A percentile compares a stretch with the other conserved stretches of the same genome.
phyloP scores from a whole-genome alignment of 2,888 invertebrate species.

The Scaptomyza flava region DNA sequence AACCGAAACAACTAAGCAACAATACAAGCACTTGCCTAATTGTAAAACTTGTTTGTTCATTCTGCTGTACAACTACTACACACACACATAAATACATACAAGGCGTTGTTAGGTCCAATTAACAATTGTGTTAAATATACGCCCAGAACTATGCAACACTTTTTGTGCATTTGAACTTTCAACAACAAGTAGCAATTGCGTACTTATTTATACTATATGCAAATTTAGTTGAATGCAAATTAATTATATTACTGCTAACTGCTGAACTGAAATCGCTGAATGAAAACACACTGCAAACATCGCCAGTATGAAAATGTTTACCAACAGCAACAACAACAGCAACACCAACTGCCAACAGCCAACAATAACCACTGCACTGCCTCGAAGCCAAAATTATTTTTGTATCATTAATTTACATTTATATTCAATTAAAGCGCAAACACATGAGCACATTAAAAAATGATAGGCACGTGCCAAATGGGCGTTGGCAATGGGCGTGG shows the following conservation, averaged over 20 bases:
- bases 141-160: constrained; percentile 40
- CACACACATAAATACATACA: not conserved
- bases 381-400: constrained; percentile 77
- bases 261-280: constrained; percentile 58
- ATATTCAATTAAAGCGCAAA: constrained; percentile 78
- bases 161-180: constrained; percentile 34
- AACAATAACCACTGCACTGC: too few species aligned
- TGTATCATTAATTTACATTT: constrained; percentile 80
- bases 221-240: constrained; percentile 80
- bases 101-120: constrained; percentile 40
- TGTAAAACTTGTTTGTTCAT: constrained; percentile 44
- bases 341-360: constrained; percentile 21
- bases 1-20: constrained; percentile 37
- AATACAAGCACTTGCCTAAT: constrained; percentile 26
- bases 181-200: constrained; percentile 33
- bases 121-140: constrained; percentile 21
- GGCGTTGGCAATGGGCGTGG: constrained; percentile 36
- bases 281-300: constrained; percentile 41
- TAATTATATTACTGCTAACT: constrained; percentile 72
- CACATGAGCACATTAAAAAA: constrained; percentile 53
- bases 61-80: constrained; percentile 16
- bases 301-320: constrained; percentile 61
- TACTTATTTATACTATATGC: constrained; percentile 78
- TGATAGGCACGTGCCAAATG: constrained; percentile 59
- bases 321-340: constrained; percentile 47